Percentiles rank a stretch among this genome's conserved stretches.
Evolutionary conservation across 2,888 invertebrate species (phyloP).

Genomic region (Lissonota sp.): DNA sequence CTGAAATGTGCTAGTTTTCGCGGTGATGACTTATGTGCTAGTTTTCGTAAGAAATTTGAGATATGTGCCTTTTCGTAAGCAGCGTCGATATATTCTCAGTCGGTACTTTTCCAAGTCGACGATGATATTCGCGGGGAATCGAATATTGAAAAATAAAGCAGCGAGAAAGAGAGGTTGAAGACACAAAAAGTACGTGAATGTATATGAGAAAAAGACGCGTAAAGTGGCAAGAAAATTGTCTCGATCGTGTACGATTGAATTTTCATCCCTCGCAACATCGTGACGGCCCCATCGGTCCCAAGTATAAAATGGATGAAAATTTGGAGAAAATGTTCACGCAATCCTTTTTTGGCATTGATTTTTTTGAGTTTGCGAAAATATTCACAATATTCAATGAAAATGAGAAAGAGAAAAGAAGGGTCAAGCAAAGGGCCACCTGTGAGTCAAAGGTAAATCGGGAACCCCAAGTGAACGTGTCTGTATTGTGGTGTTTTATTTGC

Average conservation of each 20-base stretch:
- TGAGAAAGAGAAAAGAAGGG: background rate
- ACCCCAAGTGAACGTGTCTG: background rate
- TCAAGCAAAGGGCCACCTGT: background rate
- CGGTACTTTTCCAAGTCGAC: slow-evolving; percentile 57
- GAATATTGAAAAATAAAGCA: slow-evolving; percentile 64
- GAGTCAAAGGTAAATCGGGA: background rate
- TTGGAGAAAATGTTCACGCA: no score
- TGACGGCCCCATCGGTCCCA: background rate
- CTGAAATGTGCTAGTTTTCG: no score
- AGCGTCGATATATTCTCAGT: background rate
- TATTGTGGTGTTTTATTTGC: background rate
- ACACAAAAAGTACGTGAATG: slow-evolving; percentile 4
- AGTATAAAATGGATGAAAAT: background rate
- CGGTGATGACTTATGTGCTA: no score
- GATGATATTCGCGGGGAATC: slow-evolving; percentile 70
- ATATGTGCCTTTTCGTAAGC: no score
- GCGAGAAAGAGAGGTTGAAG: slow-evolving; percentile 15
- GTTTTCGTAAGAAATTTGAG: no score
- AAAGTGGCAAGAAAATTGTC: slow-evolving; percentile 15
- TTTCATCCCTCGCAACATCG: background rate
- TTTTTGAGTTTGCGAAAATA: background rate
- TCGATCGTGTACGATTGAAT: slow-evolving; percentile 15
- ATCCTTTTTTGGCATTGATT: background rate
- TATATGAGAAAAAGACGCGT: slow-evolving; percentile 6
- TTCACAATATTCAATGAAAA: background rate